Evolutionary conservation across 2,797 vertebrate species (phyloP).

Genomic region (Rhadinocentrus ornatus): DNA sequence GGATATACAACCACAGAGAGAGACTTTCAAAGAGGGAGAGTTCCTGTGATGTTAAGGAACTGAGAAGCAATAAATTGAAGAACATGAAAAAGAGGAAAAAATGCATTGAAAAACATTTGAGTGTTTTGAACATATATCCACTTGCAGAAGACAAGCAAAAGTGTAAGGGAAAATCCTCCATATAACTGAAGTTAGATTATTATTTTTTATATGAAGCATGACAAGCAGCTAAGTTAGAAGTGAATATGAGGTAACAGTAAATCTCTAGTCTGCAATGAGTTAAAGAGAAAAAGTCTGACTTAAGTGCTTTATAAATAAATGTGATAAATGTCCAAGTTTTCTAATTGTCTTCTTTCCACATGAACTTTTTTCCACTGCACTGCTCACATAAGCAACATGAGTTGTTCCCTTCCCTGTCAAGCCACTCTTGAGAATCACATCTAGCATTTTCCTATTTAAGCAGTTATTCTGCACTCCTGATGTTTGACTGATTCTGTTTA

Average conservation of each 20-base stretch:
- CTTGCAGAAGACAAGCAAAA: conserved; percentile 32
- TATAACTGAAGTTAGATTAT: not conserved
- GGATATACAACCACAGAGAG: conserved; percentile 68
- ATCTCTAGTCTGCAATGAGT: not conserved
- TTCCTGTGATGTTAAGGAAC: conserved; percentile 47
- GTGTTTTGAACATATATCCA: conserved; percentile 30
- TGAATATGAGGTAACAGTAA: conserved; percentile 21
- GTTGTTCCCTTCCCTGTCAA: conserved; percentile 6
- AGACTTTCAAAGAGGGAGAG: conserved; percentile 33
- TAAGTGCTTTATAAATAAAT: not conserved
- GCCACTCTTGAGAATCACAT: conserved; percentile 1
- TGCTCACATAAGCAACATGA: not conserved
- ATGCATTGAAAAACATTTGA: conserved; percentile 22
- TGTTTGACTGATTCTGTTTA: conserved; percentile 19
- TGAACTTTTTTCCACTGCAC: not conserved
- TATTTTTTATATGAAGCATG: conserved; percentile 1
- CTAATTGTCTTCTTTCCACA: not conserved
- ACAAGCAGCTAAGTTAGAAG: conserved; percentile 16
- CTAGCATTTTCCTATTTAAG: not conserved
- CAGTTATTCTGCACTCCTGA: not conserved
- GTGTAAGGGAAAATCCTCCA: conserved; percentile 24
- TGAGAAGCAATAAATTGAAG: conserved; percentile 16
- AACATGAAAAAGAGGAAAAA: conserved; percentile 40
- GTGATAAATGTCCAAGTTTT: not conserved
- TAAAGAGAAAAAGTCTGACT: not conserved